A percentile compares a stretch with the other conserved stretches of the same genome.
phyloP scores from a whole-genome alignment of 2,113 vertebrate species.

The Larimichthys crocea region DNA sequence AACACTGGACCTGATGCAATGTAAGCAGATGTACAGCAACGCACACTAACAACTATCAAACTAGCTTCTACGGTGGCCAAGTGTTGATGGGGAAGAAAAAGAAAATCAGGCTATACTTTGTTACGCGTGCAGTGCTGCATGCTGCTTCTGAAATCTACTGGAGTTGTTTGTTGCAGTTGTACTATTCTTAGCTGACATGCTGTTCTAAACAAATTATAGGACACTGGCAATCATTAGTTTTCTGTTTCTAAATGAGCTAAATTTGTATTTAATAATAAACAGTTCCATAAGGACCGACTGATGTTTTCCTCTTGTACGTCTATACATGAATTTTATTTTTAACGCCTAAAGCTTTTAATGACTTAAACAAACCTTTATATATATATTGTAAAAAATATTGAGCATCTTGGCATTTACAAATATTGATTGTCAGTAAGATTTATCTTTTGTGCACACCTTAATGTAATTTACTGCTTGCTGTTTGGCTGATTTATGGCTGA shows the following conservation, averaged over 20 bases:
- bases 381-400: neutral
- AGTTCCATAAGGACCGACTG: conserved; percentile 8
- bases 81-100: conserved; percentile 22
- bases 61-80: conserved; percentile 48
- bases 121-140: neutral
- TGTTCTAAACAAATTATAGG: neutral
- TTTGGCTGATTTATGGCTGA: conserved; percentile 57
- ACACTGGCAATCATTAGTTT: neutral
- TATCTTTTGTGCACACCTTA: conserved; percentile 13
- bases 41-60: conserved; percentile 61
- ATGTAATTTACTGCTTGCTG: conserved; percentile 40
- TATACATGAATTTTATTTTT: neutral
- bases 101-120: conserved; percentile 22
- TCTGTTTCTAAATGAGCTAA: conserved; percentile 2
- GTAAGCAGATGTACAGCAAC: conserved; percentile 52
- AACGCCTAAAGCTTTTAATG: neutral
- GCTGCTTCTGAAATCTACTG: conserved; percentile 4
- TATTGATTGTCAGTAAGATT: conserved; percentile 24
- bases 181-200: conserved; percentile 7
- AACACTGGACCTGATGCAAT: conserved; percentile 69
- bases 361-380: conserved; percentile 11
- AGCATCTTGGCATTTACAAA: conserved; percentile 21
- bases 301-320: neutral
- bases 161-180: neutral
- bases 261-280: conserved; percentile 14